Conservation (phyloP, 2,797 vertebrate genomes). For the Channa striata region DNA sequence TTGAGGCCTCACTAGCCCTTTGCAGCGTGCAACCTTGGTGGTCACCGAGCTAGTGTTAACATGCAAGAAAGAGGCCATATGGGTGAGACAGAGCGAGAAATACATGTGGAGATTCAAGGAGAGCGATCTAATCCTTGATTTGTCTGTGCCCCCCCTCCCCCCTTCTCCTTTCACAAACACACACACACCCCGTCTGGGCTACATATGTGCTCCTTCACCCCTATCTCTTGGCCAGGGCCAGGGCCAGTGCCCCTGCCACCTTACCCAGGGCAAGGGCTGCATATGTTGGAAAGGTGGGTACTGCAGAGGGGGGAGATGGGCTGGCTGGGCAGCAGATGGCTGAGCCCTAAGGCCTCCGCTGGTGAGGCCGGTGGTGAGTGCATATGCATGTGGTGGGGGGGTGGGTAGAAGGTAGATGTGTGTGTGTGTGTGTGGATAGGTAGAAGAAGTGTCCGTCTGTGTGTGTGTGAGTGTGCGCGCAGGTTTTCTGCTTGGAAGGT, state of each 20-base stretch:
- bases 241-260: constrained; percentile 79
- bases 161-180: constrained; percentile 39
- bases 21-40: constrained; percentile 73
- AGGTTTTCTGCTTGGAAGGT: constrained; percentile 90
- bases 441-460: constrained; percentile 31
- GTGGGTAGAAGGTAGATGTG: constrained; percentile 44
- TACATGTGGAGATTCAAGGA: constrained; percentile 51
- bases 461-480: constrained; percentile 26
- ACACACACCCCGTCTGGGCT: constrained; percentile 71
- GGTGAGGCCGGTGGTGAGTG: constrained; percentile 87
- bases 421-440: constrained; percentile 23
- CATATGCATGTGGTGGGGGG: constrained; percentile 37
- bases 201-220: constrained; percentile 79
- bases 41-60: constrained; percentile 63
- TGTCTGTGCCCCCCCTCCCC: constrained; percentile 38
- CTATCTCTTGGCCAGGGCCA: constrained; percentile 71
- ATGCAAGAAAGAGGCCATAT: constrained; percentile 59
- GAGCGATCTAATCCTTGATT: constrained; percentile 56
- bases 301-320: constrained; percentile 79
- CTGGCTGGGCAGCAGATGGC: constrained; percentile 95
- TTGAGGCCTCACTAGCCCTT: constrained; percentile 70
- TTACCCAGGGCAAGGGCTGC: constrained; percentile 92
- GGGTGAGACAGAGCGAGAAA: constrained; percentile 63
- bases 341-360: constrained; percentile 94
- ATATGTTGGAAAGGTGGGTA: constrained; percentile 96